Base-by-base conservation (phyloP, 2,797 vertebrate genomes). In the Coregonus suidteri region DNA sequence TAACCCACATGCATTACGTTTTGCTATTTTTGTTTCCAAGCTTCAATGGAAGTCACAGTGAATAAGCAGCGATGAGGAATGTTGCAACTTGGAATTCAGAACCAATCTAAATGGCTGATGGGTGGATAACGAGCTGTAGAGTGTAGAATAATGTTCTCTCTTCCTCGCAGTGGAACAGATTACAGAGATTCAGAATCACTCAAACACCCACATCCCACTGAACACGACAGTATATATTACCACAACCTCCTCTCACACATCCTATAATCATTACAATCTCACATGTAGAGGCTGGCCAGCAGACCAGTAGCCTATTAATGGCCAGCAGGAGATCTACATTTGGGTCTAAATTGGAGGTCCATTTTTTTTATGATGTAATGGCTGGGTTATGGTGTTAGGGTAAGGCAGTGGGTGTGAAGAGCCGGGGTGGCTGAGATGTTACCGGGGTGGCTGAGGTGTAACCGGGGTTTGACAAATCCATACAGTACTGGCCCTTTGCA, bases 91-190 rank as follows among this genome's bases (percentile, higher is more conserved):
- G 59, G 59, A 52, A 75, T 75, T 76, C 75, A 31, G 76, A 72
- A 30, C 51, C 25, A 71, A 78, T 74, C 37, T 69, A 77, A 80
- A 80, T 80, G 73, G 11, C 73, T 83, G 83, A 85, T 77, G 74
- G 79, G 73, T 35, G 77, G 75, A 85, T 85, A 87, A 85, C 69
- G 75, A 83, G 83, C 68, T 66, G 37, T 9, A 54, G 30, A 66
- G 64, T 77, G 65, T 62, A 7, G 56, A 7, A 62, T n/a, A 62
- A 62, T 41, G 68, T 11, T 71, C 69, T 37, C 62, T 15, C 30
- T 25, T 31, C 51, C 51, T 16, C 3, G 11, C 71, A 34, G 25
- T 73, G 4, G 72, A 62, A 71, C 74, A 52, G 54, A 56, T 77
- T 73, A 77, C 76, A 75, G 68, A 52, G 35, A 6, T 77, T 78